Evolutionary conservation across 2,888 invertebrate species (phyloP).

Genomic region (Volucella bombylans): DNA sequence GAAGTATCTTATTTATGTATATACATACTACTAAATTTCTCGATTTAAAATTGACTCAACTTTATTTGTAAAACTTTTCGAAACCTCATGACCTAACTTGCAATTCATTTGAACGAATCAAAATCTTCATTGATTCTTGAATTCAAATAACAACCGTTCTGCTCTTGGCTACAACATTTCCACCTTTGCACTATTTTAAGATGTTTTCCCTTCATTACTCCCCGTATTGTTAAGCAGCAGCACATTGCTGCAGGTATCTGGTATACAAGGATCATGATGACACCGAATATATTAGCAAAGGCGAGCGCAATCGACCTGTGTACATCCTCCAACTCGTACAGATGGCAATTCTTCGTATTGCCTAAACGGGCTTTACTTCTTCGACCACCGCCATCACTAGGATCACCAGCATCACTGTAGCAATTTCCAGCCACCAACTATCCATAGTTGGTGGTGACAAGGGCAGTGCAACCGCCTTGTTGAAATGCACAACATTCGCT

Average conservation of each 20-base stretch:
- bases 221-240: not conserved
- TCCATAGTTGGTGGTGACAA: constrained; percentile 7
- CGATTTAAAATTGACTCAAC: too few relatives aligned
- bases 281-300: constrained; percentile 67
- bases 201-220: not conserved
- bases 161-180: not conserved
- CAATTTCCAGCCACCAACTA: not conserved
- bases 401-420: constrained; percentile 16
- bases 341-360: constrained; percentile 52
- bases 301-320: constrained; percentile 62
- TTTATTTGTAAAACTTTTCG: too few relatives aligned
- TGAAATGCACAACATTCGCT: constrained; percentile 72
- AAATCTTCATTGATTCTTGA: too few relatives aligned
- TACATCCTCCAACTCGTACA: not conserved
- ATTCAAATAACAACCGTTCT: too few relatives aligned
- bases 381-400: constrained; percentile 21
- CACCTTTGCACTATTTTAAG: not conserved
- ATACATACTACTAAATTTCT: too few relatives aligned
- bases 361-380: constrained; percentile 47
- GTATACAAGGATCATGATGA: constrained; percentile 65
- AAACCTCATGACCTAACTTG: too few relatives aligned
- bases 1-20: too few relatives aligned
- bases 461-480: constrained; percentile 47
- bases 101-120: too few relatives aligned
- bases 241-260: constrained; percentile 30